Evolutionary conservation across 2,888 invertebrate genomes (phyloP).

Genomic region (Drosophila trichaetosa): DNA sequence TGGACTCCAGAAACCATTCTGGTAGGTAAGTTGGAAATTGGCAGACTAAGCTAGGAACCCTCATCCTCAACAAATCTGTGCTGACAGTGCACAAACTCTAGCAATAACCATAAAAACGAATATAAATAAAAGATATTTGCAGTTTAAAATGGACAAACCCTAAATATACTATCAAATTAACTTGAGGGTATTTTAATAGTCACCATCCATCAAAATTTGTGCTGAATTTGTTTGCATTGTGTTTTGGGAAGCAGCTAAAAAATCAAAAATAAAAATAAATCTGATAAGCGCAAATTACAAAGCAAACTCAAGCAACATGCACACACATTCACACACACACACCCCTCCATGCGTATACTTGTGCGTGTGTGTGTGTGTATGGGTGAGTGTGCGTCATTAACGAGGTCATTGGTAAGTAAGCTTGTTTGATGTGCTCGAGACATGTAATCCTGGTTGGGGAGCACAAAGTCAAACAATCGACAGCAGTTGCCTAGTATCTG

Average conservation of each 20-base stretch:
- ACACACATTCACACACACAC: conserved; percentile 30
- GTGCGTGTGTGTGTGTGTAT: conserved; percentile 12
- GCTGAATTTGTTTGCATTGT: conserved; percentile 22
- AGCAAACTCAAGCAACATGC: conserved; percentile 68
- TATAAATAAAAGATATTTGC: neutral
- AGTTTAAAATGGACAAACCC: neutral
- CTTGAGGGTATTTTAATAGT: conserved; percentile 29
- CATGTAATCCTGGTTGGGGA: conserved; percentile 69
- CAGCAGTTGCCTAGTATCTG: conserved; percentile 29
- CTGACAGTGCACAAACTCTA: neutral
- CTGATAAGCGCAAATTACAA: conserved; percentile 80
- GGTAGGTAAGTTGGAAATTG: neutral
- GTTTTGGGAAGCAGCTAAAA: conserved; percentile 57
- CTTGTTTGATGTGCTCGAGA: conserved; percentile 79
- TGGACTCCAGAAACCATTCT: neutral
- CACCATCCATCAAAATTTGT: neutral
- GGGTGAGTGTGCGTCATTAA: conserved; percentile 69
- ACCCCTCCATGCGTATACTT: neutral
- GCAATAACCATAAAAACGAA: neutral
- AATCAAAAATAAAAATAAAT: conserved; percentile 79
- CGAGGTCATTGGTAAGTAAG: conserved; percentile 81
- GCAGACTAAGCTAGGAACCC: neutral
- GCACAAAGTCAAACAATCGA: conserved; percentile 64
- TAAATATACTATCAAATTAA: neutral
- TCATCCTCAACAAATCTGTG: neutral